These are phyloP conservation scores for Aegotheles bennettii DNA, from an alignment of 2,113 vertebrate genomes.

Conservation along the genomic window DNA sequence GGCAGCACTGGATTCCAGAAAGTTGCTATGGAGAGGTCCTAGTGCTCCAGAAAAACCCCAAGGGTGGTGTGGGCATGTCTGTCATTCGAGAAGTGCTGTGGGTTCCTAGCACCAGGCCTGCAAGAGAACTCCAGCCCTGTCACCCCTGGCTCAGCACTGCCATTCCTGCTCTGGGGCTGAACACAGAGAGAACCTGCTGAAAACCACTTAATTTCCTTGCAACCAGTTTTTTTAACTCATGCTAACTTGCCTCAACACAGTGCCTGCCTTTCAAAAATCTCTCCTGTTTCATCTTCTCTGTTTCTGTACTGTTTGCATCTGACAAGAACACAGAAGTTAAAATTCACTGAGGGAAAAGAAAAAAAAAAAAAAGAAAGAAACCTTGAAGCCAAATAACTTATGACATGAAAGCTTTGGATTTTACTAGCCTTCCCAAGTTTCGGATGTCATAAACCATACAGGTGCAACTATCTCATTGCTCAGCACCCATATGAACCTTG, in stretches of 20 bases:
- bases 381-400: neutral
- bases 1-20: neutral
- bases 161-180: neutral
- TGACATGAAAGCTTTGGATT: neutral
- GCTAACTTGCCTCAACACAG: neutral
- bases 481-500: neutral
- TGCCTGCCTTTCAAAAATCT: neutral
- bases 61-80: neutral
- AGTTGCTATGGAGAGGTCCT: neutral
- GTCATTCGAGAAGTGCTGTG: neutral
- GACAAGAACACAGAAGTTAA: neutral
- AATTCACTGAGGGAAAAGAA: neutral
- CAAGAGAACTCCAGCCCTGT: neutral
- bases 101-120: neutral
- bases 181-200: neutral
- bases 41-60: neutral
- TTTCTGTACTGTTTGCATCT: neutral
- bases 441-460: neutral
- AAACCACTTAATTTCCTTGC: neutral
- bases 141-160: neutral
- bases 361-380: neutral
- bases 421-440: neutral
- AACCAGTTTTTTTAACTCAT: neutral
- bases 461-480: slow-evolving; percentile 1
- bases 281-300: neutral